Conservation (phyloP, 2,797 vertebrate genomes). For the Micropoecilia bifurca region DNA sequence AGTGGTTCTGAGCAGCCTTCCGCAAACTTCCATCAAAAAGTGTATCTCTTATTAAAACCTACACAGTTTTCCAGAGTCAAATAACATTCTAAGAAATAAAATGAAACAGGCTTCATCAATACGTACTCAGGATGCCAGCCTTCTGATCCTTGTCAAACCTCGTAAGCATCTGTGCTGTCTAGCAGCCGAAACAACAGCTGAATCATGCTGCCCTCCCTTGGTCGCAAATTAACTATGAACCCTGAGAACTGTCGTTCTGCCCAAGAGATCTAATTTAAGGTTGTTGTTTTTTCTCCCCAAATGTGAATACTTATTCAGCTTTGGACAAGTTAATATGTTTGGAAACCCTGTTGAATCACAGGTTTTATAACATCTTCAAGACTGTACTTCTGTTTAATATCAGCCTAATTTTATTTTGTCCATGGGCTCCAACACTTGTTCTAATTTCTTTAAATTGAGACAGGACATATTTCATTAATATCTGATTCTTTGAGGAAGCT, state of each 20-base stretch:
- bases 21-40: not conserved
- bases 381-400: not conserved
- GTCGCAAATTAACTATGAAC: conserved; percentile 6
- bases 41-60: not conserved
- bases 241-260: not conserved
- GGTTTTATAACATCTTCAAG: conserved; percentile 5
- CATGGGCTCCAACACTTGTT: no score
- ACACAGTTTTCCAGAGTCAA: conserved; percentile 16
- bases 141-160: conserved; percentile 6
- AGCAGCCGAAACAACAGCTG: conserved; percentile 9
- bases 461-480: not conserved
- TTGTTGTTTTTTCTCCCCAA: not conserved
- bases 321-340: not conserved
- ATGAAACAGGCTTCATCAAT: conserved; percentile 22
- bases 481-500: conserved; percentile 3
- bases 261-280: conserved; percentile 1
- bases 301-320: not conserved
- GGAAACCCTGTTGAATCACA: not conserved
- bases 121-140: conserved; percentile 20
- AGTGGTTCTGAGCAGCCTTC: not conserved
- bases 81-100: conserved; percentile 7
- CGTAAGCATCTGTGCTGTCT: conserved; percentile 25
- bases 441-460: not conserved
- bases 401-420: no score
- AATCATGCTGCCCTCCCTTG: conserved; percentile 57